Evolutionary conservation across 2,113 vertebrate genomes (phyloP).

Genomic region (Xiphorhynchus elegans): DNA sequence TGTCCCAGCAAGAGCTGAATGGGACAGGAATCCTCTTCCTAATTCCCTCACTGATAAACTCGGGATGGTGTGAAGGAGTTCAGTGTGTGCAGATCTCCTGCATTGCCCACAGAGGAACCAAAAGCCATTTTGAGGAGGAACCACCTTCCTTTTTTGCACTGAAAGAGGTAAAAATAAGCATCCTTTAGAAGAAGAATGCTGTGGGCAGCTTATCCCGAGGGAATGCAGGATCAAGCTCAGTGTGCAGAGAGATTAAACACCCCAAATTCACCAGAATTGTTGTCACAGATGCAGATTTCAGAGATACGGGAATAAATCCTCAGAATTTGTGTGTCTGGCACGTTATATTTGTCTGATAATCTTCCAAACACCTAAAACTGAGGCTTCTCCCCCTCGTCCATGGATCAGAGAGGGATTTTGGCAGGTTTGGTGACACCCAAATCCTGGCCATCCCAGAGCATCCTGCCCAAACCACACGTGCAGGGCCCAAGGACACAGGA

Average conservation of each 20-base stretch:
- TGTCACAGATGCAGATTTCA: not conserved
- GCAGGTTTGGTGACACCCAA: not conserved
- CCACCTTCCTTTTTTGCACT: not conserved
- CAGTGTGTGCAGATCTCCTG: not conserved
- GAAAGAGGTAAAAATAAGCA: not conserved
- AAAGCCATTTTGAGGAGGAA: not conserved
- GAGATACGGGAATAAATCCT: not conserved
- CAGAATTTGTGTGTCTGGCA: not conserved
- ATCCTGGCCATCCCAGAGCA: not conserved
- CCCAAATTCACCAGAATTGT: not conserved
- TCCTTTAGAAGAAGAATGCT: not conserved
- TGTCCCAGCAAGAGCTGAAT: not conserved
- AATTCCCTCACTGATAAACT: not conserved
- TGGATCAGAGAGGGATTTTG: not conserved
- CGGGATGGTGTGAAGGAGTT: not conserved
- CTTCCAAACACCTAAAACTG: not conserved
- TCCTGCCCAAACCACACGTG: accelerated
- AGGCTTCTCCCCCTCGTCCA: not conserved
- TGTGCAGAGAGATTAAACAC: not conserved
- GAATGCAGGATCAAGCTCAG: not conserved
- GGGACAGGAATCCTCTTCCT: not conserved
- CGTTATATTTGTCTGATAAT: not conserved
- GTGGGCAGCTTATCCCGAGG: not conserved
- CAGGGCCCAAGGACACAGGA: not conserved
- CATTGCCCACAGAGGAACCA: not conserved